Percentiles rank a stretch among this genome's conserved stretches.
Conservation (phyloP, 92 coral and sea anemone genomes). For the Epizoanthus illoricatus region DNA sequence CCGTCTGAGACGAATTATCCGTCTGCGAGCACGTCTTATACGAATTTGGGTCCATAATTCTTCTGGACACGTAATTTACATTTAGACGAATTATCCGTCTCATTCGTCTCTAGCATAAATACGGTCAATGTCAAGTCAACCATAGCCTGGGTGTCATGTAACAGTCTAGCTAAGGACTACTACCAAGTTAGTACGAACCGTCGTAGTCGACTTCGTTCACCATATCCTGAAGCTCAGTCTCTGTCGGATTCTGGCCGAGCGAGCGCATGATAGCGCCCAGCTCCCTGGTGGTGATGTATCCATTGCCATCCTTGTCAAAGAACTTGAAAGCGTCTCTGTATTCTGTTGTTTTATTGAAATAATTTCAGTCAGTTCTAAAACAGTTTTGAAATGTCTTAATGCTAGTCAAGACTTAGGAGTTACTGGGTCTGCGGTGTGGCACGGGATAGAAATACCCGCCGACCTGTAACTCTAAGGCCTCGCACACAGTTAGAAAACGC, state of each 20-base stretch:
- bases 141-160: background rate
- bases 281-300: conserved; percentile 92
- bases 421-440: too few species aligned
- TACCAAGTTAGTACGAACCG: conserved; percentile 24
- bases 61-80: too few species aligned
- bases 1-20: too few species aligned
- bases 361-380: background rate
- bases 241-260: conserved; percentile 96
- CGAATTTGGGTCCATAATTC: too few species aligned
- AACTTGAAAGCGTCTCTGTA: conserved; percentile 97
- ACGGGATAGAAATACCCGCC: too few species aligned
- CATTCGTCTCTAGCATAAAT: too few species aligned
- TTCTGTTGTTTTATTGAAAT: conserved; percentile 52
- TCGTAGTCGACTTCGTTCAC: conserved; percentile 89
- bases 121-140: background rate
- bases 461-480: too few species aligned
- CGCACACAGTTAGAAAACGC: too few species aligned
- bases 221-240: conserved; percentile 88
- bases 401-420: background rate
- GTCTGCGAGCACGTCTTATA: too few species aligned
- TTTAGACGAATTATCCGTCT: too few species aligned
- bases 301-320: conserved; percentile 95
- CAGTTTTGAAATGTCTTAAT: background rate
- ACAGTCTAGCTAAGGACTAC: too few species aligned
- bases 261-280: conserved; percentile 98